A percentile compares a stretch with the other conserved stretches of the same genome.
Conservation (phyloP, 2,113 vertebrate genomes). For the Manacus vitellinus region DNA sequence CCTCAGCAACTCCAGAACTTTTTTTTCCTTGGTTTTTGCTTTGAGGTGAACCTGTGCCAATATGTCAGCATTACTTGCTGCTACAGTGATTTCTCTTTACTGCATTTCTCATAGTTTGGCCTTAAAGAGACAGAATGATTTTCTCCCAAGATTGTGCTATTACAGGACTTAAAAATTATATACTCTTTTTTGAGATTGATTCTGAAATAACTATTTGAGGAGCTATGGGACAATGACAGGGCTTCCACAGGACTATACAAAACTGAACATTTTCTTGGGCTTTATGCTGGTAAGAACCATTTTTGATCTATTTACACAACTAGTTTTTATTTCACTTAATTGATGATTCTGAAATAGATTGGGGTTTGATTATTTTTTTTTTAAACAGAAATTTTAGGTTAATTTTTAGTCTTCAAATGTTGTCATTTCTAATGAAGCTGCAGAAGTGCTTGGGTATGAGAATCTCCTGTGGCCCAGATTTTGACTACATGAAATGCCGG, state of each 20-base stretch:
- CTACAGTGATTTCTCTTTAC: neutral
- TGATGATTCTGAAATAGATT: neutral
- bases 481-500: neutral
- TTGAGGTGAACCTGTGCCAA: neutral
- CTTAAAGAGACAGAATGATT: neutral
- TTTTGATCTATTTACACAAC: neutral
- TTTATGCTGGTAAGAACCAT: neutral
- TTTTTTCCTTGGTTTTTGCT: neutral
- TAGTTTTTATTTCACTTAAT: neutral
- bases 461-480: neutral
- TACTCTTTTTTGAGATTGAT: neutral
- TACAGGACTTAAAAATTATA: neutral
- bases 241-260: rapidly evolving
- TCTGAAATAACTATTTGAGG: neutral
- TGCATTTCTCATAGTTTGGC: neutral
- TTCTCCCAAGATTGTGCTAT: neutral
- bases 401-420: neutral
- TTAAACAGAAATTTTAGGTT: neutral
- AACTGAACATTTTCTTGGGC: neutral
- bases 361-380: neutral
- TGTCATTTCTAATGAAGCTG: conserved; percentile 19
- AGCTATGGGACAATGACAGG: neutral
- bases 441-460: conserved; percentile 2
- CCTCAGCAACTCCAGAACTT: neutral
- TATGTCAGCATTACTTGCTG: neutral